Conservation (phyloP, 2,113 vertebrate species). For the Gobius niger region DNA sequence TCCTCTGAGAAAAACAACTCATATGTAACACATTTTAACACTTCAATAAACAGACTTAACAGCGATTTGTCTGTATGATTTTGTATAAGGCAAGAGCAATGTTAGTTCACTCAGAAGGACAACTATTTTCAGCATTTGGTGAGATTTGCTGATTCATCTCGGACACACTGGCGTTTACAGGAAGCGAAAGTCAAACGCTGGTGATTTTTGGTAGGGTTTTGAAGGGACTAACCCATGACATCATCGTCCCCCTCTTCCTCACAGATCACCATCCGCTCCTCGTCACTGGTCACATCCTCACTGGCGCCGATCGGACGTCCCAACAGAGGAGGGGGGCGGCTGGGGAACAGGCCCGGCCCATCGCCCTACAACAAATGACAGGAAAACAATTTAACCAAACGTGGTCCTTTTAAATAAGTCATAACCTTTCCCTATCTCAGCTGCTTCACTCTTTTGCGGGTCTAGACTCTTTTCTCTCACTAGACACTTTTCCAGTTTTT, state of each 20-base stretch:
- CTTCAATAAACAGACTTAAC: not conserved
- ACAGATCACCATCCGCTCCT: slow-evolving; percentile 91
- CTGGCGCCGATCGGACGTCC: slow-evolving; percentile 78
- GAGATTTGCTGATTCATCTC: slow-evolving; percentile 26
- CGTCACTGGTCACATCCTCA: slow-evolving; percentile 90
- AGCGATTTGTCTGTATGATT: too few species aligned
- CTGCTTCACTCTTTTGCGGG: too few species aligned
- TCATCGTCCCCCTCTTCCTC: slow-evolving; percentile 90
- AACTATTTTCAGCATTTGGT: not conserved
- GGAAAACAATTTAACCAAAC: rapidly evolving
- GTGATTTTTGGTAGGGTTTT: slow-evolving; percentile 19
- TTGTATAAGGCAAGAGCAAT: not conserved
- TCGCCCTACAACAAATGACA: slow-evolving; percentile 56
- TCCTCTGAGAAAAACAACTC: slow-evolving; percentile 73
- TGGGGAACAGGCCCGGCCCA: slow-evolving; percentile 43
- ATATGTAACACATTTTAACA: not conserved
- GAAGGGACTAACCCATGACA: slow-evolving; percentile 84
- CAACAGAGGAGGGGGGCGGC: slow-evolving; percentile 44
- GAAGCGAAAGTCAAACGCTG: slow-evolving; percentile 41
- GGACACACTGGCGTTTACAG: slow-evolving; percentile 1
- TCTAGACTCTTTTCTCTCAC: too few species aligned
- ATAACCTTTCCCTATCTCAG: too few species aligned
- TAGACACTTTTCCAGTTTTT: too few species aligned
- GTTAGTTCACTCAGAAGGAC: not conserved
- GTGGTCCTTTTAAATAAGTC: not conserved